These are phyloP conservation scores for Diogma glabrata DNA, from an alignment of 2,888 invertebrate species.

Conservation along the genomic window DNA sequence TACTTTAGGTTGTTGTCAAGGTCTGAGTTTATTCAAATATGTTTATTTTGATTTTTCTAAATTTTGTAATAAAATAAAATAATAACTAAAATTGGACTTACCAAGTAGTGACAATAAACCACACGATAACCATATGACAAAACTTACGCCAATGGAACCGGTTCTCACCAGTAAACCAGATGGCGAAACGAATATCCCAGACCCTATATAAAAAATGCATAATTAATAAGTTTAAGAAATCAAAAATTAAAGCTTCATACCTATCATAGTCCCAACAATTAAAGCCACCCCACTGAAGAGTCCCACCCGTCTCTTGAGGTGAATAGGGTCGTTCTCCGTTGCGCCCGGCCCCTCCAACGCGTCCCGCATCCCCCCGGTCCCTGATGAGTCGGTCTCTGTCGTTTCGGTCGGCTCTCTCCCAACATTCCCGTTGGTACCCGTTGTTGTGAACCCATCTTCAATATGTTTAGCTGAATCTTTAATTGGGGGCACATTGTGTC, in stretches of 20 bases:
- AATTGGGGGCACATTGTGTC: slow-evolving; percentile 39
- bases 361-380: slow-evolving; percentile 40
- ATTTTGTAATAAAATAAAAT: background rate
- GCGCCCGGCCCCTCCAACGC: slow-evolving; percentile 82
- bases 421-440: slow-evolving; percentile 37
- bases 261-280: slow-evolving; percentile 98
- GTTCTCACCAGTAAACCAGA: slow-evolving; percentile 85
- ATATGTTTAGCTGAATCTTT: slow-evolving; percentile 33
- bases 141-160: slow-evolving; percentile 88
- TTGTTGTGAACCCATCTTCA: slow-evolving; percentile 28
- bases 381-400: slow-evolving; percentile 41
- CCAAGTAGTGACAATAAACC: slow-evolving; percentile 83
- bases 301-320: slow-evolving; percentile 99
- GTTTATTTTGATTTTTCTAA: too few relatives aligned
- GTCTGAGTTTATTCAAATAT: too few relatives aligned
- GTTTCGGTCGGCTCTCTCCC: slow-evolving; percentile 39
- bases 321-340: slow-evolving; percentile 93
- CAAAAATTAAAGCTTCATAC: slow-evolving; percentile 36
- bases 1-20: too few relatives aligned
- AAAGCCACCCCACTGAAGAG: slow-evolving; percentile 98
- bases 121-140: slow-evolving; percentile 90
- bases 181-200: slow-evolving; percentile 97
- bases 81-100: slow-evolving; percentile 37
- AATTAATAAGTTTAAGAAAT: background rate
- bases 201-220: slow-evolving; percentile 52